Base-by-base conservation (phyloP, 2,888 invertebrate species). In the Metalampra italica region DNA sequence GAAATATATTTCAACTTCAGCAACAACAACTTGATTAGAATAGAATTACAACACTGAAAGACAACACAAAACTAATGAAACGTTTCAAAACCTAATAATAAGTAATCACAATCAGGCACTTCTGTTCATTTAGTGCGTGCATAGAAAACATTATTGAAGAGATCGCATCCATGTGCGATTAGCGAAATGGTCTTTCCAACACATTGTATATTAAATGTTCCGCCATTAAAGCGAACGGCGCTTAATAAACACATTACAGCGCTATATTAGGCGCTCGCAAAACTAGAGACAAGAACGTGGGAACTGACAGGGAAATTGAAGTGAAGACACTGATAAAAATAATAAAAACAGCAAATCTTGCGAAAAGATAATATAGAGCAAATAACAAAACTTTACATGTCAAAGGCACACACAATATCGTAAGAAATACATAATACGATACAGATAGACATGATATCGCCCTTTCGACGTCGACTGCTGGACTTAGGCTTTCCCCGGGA, bases 241-340 rank as follows among this genome's bases (percentile, higher is more conserved):
- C 81, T 84, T 86, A 86, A 85, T 87, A 86, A 85, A 86, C 83
- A 84, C 84, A 87, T 86, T 84, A 85, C 76, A 78, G 74, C 73
- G 76, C 79, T 74, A 84, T 84, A 84, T 86, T 84, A 86, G 82
- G 78, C 80, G 80, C 79, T 75, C 80, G 77, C 78, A 78, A 66
- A 75, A 71, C 68, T 71, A 82, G 73, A 70, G 76, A 73, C 74
- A 73, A 64, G 73, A 80, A 84, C 86, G 87, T 88, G 88, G 85
- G 87, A 87, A 86, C 78, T 64, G 65, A 70, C 65, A 55, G 68
- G 66, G 71, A 77, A 71, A 68, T 42, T 3, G 4, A 39, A 13
- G 7, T n/a, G n/a, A n/a, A n/a, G n/a, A n/a, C n/a, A n/a, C n/a
- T n/a, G n/a, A n/a, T n/a, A n/a, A n/a, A n/a, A 14, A 39, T 14